phyloP scores from a whole-genome alignment of 1,140 invertebrate genomes.

The Sycophaga agraensis region DNA sequence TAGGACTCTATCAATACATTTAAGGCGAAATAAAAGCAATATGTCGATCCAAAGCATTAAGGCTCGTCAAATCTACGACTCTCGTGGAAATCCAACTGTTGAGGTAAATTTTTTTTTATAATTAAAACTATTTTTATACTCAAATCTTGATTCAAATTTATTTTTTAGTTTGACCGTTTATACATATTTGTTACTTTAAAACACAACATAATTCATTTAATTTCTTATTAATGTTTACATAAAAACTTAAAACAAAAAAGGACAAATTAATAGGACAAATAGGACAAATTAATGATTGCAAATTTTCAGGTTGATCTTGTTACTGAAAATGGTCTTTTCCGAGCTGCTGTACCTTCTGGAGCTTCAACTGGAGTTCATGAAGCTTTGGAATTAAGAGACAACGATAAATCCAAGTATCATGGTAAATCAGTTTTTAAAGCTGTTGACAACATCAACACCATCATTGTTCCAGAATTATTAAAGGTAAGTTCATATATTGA shows the following conservation, averaged over 20 bases:
- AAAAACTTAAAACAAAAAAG: too few species aligned
- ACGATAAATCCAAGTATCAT: conserved; percentile 85
- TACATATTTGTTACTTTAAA: background rate
- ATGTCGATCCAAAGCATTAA: conserved; percentile 83
- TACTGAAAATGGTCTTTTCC: conserved; percentile 83
- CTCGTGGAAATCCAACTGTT: conserved; percentile 97
- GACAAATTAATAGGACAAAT: too few species aligned
- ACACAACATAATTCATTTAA: background rate
- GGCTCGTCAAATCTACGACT: conserved; percentile 97
- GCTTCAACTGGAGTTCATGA: conserved; percentile 97
- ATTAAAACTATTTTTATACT: background rate
- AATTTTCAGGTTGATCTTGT: conserved; percentile 57
- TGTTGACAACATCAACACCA: conserved; percentile 87
- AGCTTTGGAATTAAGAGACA: conserved; percentile 93
- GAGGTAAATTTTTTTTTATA: conserved; percentile 65
- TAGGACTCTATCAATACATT: conserved; percentile 28
- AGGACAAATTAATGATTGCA: conserved; percentile 38
- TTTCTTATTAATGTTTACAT: background rate
- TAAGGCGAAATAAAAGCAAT: conserved; percentile 45
- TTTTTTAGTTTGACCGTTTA: background rate
- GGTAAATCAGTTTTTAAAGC: conserved; percentile 95
- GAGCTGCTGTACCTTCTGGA: conserved; percentile 96
- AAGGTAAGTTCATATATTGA: conserved; percentile 70
- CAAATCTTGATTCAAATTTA: background rate
- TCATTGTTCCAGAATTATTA: conserved; percentile 83